phyloP scores from a whole-genome alignment of 2,888 invertebrate species.

The Chaetoderma sp. region DNA sequence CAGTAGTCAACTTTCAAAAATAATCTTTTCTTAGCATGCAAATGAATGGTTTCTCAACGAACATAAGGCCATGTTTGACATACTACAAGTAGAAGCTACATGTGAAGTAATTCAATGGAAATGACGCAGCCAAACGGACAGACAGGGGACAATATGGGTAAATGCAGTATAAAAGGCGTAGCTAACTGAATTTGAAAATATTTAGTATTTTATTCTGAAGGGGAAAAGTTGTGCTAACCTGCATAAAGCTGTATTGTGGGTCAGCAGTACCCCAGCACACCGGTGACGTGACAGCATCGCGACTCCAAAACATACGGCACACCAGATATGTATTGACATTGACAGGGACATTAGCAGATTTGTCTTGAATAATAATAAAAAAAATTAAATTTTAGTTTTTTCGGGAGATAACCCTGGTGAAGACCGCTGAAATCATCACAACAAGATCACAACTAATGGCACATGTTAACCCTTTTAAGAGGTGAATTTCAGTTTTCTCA shows the following conservation, averaged over 20 bases:
- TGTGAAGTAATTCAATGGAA: not conserved
- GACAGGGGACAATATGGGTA: no score
- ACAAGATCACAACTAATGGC: not conserved
- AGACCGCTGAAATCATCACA: not conserved
- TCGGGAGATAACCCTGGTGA: not conserved
- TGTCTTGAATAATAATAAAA: not conserved
- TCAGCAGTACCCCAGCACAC: conserved; percentile 65
- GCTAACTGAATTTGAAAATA: not conserved
- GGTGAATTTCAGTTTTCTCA: no score
- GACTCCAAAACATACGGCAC: conserved; percentile 68
- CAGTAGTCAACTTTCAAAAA: no score
- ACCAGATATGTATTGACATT: conserved; percentile 66
- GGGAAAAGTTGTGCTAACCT: conserved; percentile 44
- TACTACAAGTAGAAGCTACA: not conserved
- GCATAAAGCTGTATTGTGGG: conserved; percentile 62
- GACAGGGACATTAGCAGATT: no score
- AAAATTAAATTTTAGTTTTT: not conserved
- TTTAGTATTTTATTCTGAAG: not conserved
- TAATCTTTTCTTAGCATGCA: no score
- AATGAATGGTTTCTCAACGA: no score
- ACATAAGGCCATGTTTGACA: not conserved
- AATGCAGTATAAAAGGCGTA: not conserved
- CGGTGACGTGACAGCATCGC: conserved; percentile 61
- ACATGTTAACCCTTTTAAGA: not conserved
- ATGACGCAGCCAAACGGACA: not conserved